Percentiles rank a stretch among this genome's conserved stretches.
phyloP scores from a whole-genome alignment of 2,888 invertebrate genomes.

The Campoplex capitator region DNA sequence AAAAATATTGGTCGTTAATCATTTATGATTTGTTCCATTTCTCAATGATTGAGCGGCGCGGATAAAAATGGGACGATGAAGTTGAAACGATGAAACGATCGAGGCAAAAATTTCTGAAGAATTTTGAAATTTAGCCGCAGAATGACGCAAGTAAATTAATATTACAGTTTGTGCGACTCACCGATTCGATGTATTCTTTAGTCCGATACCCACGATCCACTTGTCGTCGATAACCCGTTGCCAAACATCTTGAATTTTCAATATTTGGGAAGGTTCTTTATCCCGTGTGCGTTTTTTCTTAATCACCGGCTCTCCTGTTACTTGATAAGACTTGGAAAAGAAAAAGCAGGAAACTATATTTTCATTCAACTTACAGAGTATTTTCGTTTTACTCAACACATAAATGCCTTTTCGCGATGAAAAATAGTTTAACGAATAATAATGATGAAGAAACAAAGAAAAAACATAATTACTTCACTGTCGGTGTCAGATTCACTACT shows the following conservation, averaged over 20 bases:
- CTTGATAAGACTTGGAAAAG: constrained; percentile 74
- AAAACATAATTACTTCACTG: constrained; percentile 73
- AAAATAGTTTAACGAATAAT: no score
- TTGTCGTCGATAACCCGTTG: constrained; percentile 80
- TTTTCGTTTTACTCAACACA: no score
- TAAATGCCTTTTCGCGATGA: no score
- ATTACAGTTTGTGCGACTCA: constrained; percentile 73
- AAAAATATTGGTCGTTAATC: background rate
- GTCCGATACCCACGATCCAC: constrained; percentile 81
- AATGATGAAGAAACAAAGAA: no score
- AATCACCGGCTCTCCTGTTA: constrained; percentile 74
- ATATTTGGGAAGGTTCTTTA: constrained; percentile 19
- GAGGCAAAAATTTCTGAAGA: no score
- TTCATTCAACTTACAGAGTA: no score
- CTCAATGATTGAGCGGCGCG: background rate
- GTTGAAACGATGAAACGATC: background rate
- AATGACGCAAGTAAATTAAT: no score
- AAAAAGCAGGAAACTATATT: no score
- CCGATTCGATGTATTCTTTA: constrained; percentile 79
- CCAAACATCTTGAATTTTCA: constrained; percentile 76
- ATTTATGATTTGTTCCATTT: background rate
- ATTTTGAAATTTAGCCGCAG: no score
- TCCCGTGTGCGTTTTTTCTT: constrained; percentile 68
- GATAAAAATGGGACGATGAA: background rate
- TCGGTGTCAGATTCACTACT: constrained; percentile 75